Base-by-base conservation (phyloP, 2,888 invertebrate genomes). In the Hedychridium roseum region DNA sequence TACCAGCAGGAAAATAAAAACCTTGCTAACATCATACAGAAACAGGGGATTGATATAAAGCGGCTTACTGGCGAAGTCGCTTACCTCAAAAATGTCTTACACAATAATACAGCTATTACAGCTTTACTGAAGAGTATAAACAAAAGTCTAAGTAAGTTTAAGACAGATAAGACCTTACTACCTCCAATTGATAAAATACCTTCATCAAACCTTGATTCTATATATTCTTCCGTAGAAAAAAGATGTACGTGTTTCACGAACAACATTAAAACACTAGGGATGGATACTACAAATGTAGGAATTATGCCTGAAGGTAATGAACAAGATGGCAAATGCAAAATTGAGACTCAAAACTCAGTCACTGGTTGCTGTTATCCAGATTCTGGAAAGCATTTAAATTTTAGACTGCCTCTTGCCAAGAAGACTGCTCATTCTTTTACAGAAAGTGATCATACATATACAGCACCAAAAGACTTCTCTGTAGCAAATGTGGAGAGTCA, bases 1-100 rank as follows among this genome's bases (percentile, higher is more conserved):
- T 75, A 82, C 20, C 80, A 80, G 30, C 66, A 64, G 5, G 80
- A 81, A 17, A 85, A 84, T 60, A 79, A 78, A 44, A 79, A 79
- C 6, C 70, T 85, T n/a, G 68, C 76, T 1, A 78, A 79, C 42
- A 75, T 80, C 0, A 66, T 85, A 1, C 79, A 81, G 21, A 80
- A 80, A 16, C 85, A 86, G 58, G 70, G 77, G 0, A 71, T 73
- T 32, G 66, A 81, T 14, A 79, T 84, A 1, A 71, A 78, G n/a
- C 80, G 81, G 17, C 68, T 86, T 7, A 78, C 78, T 35, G 78
- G 79, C 11, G 84, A 87, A 64, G 80, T 84, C 2, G 75, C 78
- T 32, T 86, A 86, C 64, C 74, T 85, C 27, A 81, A 81, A 63
- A 83, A 80, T 47, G 78, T 85, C 1, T 61, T 86, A 18, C 80